These are phyloP conservation scores for Calephelis virginiensis DNA, from an alignment of 1,140 invertebrate species.

Conservation along the genomic window DNA sequence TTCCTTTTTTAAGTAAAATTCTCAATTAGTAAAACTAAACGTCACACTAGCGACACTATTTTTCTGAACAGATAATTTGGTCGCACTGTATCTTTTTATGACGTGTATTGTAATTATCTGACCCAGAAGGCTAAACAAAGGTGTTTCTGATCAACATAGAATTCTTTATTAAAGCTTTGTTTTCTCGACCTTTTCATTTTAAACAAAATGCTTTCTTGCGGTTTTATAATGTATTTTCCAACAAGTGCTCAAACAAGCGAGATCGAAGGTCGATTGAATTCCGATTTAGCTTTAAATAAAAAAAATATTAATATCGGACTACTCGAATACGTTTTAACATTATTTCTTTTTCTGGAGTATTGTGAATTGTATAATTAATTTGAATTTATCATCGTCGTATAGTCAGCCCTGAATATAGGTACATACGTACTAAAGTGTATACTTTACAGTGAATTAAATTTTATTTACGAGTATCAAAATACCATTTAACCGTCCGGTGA, in stretches of 20 bases:
- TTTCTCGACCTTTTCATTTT: constrained; percentile 6
- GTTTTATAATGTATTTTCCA: constrained; percentile 12
- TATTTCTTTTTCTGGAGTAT: background rate
- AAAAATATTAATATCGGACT: background rate
- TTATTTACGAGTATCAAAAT: no score
- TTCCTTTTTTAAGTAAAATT: no score
- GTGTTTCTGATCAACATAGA: background rate
- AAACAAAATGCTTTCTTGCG: background rate
- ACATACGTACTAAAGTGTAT: no score
- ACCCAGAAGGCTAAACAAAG: background rate
- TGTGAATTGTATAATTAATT: background rate
- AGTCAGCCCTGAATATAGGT: no score
- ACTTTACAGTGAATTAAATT: no score
- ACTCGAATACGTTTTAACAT: background rate
- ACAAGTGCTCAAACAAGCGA: constrained; percentile 3
- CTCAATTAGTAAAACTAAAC: no score
- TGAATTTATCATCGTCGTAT: background rate
- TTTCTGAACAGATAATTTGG: no score
- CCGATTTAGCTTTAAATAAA: background rate
- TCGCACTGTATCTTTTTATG: no score
- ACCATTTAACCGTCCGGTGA: no score
- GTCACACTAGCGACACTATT: no score
- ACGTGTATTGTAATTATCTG: no score
- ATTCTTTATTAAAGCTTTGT: constrained; percentile 7
- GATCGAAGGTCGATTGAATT: constrained; percentile 9